Conservation (phyloP, 2,888 invertebrate genomes). For the Phortica magna region DNA sequence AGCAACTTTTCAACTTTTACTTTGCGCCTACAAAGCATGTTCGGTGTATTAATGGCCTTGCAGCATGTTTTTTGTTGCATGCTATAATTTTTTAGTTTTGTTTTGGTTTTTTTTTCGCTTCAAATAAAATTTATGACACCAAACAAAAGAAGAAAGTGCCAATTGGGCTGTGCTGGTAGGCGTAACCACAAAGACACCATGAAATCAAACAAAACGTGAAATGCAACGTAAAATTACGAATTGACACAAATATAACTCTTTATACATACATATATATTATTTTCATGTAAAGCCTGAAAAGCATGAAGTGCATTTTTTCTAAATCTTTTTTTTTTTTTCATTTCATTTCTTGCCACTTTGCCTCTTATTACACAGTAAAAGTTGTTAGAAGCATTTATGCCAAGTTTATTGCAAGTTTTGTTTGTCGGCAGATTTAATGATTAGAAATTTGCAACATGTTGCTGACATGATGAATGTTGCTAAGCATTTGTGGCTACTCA, state of each 20-base stretch:
- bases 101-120: neutral
- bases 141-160: slow-evolving; percentile 17
- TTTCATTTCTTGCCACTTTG: neutral
- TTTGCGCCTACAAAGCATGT: neutral
- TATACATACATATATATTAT: neutral
- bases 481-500: slow-evolving; percentile 21
- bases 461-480: slow-evolving; percentile 32
- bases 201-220: slow-evolving; percentile 2
- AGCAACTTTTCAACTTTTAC: neutral
- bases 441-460: slow-evolving; percentile 34
- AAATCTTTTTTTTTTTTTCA: neutral
- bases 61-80: neutral
- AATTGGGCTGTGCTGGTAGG: slow-evolving; percentile 20
- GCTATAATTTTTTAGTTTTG: neutral
- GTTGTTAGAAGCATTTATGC: neutral
- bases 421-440: slow-evolving; percentile 22
- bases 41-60: too few species aligned
- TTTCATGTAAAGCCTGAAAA: neutral
- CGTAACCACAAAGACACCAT: neutral
- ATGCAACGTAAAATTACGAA: neutral
- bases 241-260: slow-evolving; percentile 10
- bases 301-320: neutral
- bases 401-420: neutral
- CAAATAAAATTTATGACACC: slow-evolving; percentile 2
- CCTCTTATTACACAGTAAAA: neutral